Evolutionary conservation across 2,888 invertebrate species (phyloP).

Genomic region (Eulithis prunata): DNA sequence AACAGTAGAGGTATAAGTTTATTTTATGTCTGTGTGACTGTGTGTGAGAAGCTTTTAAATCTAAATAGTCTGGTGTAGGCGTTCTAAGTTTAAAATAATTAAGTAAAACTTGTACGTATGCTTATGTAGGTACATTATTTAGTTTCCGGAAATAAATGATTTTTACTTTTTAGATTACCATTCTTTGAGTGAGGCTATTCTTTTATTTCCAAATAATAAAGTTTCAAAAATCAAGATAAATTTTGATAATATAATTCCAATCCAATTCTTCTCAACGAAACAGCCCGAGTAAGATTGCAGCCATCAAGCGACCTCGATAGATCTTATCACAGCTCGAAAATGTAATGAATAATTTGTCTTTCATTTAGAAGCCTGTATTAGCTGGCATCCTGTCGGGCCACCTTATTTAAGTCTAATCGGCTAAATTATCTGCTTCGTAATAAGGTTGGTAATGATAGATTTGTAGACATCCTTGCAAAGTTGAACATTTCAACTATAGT

Average conservation of each 20-base stretch:
- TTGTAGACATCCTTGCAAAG: conserved; percentile 40
- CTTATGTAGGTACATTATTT: too few relatives aligned
- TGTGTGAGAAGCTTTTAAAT: too few relatives aligned
- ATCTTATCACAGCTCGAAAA: conserved; percentile 61
- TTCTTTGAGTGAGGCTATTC: too few relatives aligned
- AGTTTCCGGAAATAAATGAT: too few relatives aligned
- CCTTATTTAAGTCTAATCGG: conserved; percentile 42
- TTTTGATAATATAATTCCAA: conserved; percentile 6
- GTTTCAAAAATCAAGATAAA: not conserved
- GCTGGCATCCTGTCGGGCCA: conserved; percentile 40
- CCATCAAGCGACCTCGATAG: conserved; percentile 56
- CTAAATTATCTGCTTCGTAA: conserved; percentile 42
- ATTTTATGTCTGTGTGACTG: too few relatives aligned
- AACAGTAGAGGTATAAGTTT: too few relatives aligned
- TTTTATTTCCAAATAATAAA: too few relatives aligned
- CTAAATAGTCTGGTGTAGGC: too few relatives aligned
- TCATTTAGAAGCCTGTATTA: conserved; percentile 45
- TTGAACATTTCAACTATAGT: conserved; percentile 23
- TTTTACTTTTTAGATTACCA: too few relatives aligned
- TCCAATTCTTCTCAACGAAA: conserved; percentile 28
- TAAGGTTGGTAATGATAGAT: conserved; percentile 39
- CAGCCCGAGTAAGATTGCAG: conserved; percentile 50
- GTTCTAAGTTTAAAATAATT: too few relatives aligned
- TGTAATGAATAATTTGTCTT: conserved; percentile 60
- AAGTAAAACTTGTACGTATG: too few relatives aligned